Base-by-base conservation (phyloP, 2,797 vertebrate genomes). In the Toxotes lorentzi region DNA sequence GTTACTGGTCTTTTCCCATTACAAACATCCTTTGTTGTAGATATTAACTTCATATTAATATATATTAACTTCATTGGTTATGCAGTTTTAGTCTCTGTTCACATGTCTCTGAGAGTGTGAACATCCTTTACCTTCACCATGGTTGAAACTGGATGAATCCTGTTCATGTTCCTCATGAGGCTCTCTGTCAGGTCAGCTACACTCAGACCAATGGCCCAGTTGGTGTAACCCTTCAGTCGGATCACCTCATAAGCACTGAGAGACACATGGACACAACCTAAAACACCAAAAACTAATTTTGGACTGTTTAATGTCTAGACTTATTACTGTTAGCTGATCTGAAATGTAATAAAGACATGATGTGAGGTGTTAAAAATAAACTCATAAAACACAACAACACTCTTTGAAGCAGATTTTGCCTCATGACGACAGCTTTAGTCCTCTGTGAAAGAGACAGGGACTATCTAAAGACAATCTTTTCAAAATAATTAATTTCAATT, bases 161-260 rank as follows among this genome's bases (percentile, higher is more conserved):
- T 91, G 89, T 76, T 95, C 73, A 99, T 91, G 87, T 99, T 98
- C 91, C 96, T 97, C 69, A 98, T 85, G n/a, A 99, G 95, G 75
- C 95, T 97, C 83, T 99, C 98, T 5, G 95, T 95, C 57, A 99
- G 94, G 69, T 99, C 96, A 14, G 97, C 97, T 65, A 99, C 97
- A 4, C 98, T 99, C 64, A 99, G 88, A 57, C 98, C 98, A 70
- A 99, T 99, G 79, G 98, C 98, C 98, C 98, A 99, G 96, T 99
- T 99, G 40, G 98, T 99, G 86, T 98, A 99, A 41, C 98, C 98
- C 90, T 99, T 99, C 38, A 99, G 96, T 86, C 80, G 97, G 94
- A 99, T 99, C 82, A 99, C 97, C 85, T 99, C 97, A 7, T 99
- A 99, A 56, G 98, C 98, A 92, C 98, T 98, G 87, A 43, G 85